phyloP scores from a whole-genome alignment of 2,888 invertebrate species.

The Caenorhabditis wallacei region DNA sequence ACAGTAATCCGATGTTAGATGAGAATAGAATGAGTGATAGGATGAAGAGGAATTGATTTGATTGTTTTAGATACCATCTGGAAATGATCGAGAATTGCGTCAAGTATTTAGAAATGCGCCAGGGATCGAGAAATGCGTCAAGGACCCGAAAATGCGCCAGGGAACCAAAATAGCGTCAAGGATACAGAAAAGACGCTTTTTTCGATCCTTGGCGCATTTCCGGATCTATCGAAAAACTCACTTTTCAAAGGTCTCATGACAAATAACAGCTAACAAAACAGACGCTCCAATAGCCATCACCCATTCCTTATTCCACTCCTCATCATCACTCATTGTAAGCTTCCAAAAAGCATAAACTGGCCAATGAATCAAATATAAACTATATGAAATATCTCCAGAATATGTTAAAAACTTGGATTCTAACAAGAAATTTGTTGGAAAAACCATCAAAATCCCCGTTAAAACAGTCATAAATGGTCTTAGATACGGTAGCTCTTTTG shows the following conservation, averaged over 20 bases:
- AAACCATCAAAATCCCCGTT: background rate
- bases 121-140: too few relatives aligned
- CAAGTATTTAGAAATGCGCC: background rate
- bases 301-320: background rate
- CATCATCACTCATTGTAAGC: background rate
- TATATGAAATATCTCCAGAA: background rate
- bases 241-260: constrained; percentile 8
- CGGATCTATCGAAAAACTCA: too few relatives aligned
- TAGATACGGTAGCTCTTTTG: too few relatives aligned
- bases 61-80: constrained; percentile 3
- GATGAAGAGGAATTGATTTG: background rate
- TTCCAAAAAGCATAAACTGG: background rate
- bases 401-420: background rate
- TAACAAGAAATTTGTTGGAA: background rate
- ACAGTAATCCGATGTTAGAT: background rate
- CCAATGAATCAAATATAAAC: constrained; percentile 7
- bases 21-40: background rate
- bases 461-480: too few relatives aligned
- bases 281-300: background rate
- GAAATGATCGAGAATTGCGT: background rate
- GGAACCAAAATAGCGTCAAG: background rate
- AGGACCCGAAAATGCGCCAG: background rate
- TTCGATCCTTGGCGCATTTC: too few relatives aligned
- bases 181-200: too few relatives aligned
- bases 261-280: background rate